Percentiles rank a stretch among this genome's conserved stretches.
Conservation (phyloP, 2,888 invertebrate genomes). For the Caenorhabditis sinica region DNA sequence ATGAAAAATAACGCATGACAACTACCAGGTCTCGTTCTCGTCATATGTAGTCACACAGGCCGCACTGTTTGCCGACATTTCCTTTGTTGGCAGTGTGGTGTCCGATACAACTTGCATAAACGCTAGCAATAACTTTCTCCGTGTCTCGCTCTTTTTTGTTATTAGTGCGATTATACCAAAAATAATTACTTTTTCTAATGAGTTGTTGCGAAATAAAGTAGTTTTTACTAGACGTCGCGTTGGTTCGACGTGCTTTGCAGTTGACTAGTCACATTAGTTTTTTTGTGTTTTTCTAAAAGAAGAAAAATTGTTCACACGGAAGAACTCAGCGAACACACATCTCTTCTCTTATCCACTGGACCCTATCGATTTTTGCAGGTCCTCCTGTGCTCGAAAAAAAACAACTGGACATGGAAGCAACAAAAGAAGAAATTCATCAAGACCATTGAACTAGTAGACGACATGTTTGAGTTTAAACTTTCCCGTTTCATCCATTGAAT, state of each 20-base stretch:
- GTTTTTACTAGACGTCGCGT: neutral
- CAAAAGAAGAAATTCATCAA: slow-evolving; percentile 48
- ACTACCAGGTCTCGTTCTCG: neutral
- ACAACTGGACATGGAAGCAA: slow-evolving; percentile 69
- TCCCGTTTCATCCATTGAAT: slow-evolving; percentile 35
- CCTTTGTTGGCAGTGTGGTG: slow-evolving; percentile 42
- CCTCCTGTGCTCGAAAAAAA: slow-evolving; percentile 65
- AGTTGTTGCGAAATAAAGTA: neutral
- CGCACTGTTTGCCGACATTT: slow-evolving; percentile 32
- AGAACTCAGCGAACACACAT: neutral
- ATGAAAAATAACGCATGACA: neutral
- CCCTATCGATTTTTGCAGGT: slow-evolving; percentile 68
- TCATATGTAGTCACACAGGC: slow-evolving; percentile 28
- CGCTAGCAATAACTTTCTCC: slow-evolving; percentile 17
- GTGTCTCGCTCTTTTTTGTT: neutral
- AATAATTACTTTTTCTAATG: neutral
- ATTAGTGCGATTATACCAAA: neutral
- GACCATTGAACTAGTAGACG: slow-evolving; percentile 62
- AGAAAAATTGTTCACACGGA: neutral
- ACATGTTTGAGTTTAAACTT: slow-evolving; percentile 67
- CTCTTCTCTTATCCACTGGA: slow-evolving; percentile 30
- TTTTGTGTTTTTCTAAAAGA: neutral
- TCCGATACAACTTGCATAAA: slow-evolving; percentile 28
- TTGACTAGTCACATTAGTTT: slow-evolving; percentile 12
- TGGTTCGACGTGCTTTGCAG: neutral